phyloP scores from a whole-genome alignment of 2,888 invertebrate genomes.

The Agrotis clavis region DNA sequence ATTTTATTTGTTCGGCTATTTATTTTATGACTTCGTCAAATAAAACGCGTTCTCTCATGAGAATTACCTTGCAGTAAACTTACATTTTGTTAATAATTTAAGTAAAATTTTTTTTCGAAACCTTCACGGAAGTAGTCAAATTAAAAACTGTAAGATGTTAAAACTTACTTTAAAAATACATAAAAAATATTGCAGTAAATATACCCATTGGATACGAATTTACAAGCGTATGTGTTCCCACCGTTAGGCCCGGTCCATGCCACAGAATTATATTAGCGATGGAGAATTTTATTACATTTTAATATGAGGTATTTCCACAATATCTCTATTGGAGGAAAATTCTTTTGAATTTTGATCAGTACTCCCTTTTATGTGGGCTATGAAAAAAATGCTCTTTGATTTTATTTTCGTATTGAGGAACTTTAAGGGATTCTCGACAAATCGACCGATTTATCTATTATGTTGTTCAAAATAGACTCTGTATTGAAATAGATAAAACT shows the following conservation, averaged over 20 bases:
- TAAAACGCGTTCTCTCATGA: not conserved
- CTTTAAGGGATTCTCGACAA: constrained; percentile 50
- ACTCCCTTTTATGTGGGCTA: constrained; percentile 68
- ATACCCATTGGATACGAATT: constrained; percentile 43
- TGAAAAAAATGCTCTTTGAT: constrained; percentile 73
- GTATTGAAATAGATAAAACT: not conserved
- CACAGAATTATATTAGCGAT: constrained; percentile 83
- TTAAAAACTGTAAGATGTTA: too few species aligned
- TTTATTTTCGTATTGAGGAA: constrained; percentile 64
- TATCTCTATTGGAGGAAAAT: constrained; percentile 76
- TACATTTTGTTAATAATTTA: too few species aligned
- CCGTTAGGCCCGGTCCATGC: constrained; percentile 72
- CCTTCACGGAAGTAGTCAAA: too few species aligned
- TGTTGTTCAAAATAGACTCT: constrained; percentile 29
- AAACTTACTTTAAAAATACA: too few species aligned
- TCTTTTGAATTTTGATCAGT: constrained; percentile 78
- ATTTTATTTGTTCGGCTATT: constrained; percentile 25
- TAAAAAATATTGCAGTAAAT: not conserved
- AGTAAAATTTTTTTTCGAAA: too few species aligned
- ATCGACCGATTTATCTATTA: constrained; percentile 36
- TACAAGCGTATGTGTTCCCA: constrained; percentile 66
- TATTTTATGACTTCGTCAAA: constrained; percentile 12
- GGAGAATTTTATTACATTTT: constrained; percentile 87
- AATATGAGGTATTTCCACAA: constrained; percentile 85
- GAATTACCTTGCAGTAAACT: not conserved